A percentile compares a stretch with the other conserved stretches of the same genome.
Evolutionary conservation across 2,797 vertebrate species (phyloP).

Genomic region (Apogon talboti): DNA sequence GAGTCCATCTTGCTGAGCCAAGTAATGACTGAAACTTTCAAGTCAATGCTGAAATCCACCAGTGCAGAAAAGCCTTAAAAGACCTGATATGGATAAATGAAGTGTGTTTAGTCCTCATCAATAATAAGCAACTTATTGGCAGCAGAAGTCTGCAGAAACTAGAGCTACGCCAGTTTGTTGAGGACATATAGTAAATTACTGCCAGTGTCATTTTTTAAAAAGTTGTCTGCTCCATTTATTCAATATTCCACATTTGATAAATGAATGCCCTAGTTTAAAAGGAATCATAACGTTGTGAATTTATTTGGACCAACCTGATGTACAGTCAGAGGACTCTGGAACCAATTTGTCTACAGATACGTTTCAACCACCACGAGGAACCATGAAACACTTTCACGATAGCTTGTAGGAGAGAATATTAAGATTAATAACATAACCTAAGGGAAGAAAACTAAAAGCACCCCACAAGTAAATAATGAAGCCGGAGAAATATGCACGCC

Average conservation of each 20-base stretch:
- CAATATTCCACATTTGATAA: slow-evolving; percentile 17
- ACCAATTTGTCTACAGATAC: slow-evolving; percentile 20
- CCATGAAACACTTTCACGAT: not conserved
- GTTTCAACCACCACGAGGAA: slow-evolving; percentile 10
- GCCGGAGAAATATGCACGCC: slow-evolving; percentile 32
- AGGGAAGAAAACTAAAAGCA: slow-evolving; percentile 34
- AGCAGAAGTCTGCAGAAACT: slow-evolving; percentile 9
- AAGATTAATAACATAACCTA: slow-evolving; percentile 46
- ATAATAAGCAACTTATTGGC: slow-evolving; percentile 33
- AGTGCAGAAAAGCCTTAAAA: slow-evolving; percentile 12
- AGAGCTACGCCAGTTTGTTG: slow-evolving; percentile 17
- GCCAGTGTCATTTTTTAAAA: not conserved
- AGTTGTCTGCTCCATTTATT: slow-evolving; percentile 8
- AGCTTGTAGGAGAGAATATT: slow-evolving; percentile 32
- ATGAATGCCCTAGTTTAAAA: slow-evolving; percentile 13
- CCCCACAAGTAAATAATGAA: slow-evolving; percentile 46
- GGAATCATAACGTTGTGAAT: not conserved
- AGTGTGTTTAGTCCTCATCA: slow-evolving; percentile 36
- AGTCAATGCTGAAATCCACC: slow-evolving; percentile 44
- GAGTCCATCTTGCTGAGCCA: slow-evolving; percentile 36
- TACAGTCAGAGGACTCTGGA: not conserved
- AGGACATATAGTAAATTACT: slow-evolving; percentile 13
- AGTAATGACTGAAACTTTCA: slow-evolving; percentile 58
- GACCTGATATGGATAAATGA: slow-evolving; percentile 21
- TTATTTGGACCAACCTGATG: slow-evolving; percentile 14